Evolutionary conservation across 1,140 invertebrate species (phyloP), one percentile per base, ranked within the genome.

Genomic region (Drosophila parabipectinata): DNA sequence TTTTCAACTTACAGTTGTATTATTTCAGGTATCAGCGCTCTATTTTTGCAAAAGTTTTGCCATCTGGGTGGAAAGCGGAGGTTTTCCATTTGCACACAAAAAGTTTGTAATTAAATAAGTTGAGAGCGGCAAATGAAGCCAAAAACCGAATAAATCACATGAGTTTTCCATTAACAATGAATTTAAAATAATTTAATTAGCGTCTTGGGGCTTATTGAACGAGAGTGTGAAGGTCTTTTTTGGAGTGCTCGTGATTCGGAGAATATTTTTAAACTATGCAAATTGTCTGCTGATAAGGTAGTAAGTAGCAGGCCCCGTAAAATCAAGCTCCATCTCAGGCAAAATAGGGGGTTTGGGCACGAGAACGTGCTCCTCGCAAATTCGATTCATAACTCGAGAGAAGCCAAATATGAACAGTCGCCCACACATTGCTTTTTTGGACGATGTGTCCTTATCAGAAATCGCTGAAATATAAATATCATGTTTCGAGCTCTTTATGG

Each of bases 211-310:
- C 26, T 54, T 26, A 47, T 28, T 44, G 47, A 44, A 45, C 63
- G 53, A 39, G 66, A 28, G 39, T 44, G 41, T 6, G 41, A 18
- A 44, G 15, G 5, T 18, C 41, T 15, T 18, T 15, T 44, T 15
- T 8, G 5, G 14, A 14, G 2, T 44, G 6, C 15, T 44, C 14
- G 41, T 44, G 66, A 52, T 60, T 44, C 64, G 18, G 9, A 52
- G 28, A 72, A 84, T 61, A 47, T 57, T 44, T 54, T 44, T 37
- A 83, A 77, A 76, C 62, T 69, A 78, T 68, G 80, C 66, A 84
- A 84, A 84, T 84, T 71, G 67, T 69, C 52, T 47, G 66, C 64
- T 75, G 77, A 85, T 81, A 87, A 85, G 77, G 73, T 85, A 41
- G 15, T 21, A 15, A 18, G 4, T 26, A 28, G 30, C 34, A 26